These are phyloP conservation scores for Mirounga angustirostris DNA, from an alignment of 2,113 vertebrate species.

Conservation along the genomic window DNA sequence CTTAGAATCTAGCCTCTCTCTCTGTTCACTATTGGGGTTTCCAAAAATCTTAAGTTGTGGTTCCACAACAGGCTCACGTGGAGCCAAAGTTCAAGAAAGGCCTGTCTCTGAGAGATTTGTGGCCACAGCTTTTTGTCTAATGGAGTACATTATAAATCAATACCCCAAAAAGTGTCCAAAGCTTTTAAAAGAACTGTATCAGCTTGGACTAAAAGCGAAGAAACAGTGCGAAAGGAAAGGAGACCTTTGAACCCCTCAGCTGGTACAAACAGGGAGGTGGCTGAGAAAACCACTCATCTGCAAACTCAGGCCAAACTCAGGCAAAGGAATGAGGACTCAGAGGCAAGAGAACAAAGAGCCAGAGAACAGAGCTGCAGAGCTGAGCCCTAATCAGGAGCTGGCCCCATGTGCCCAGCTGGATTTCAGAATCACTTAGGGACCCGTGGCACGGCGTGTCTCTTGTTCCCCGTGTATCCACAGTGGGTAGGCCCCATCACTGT, in stretches of 20 bases:
- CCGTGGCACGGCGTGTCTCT: neutral
- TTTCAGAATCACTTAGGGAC: neutral
- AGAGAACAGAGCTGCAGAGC: neutral
- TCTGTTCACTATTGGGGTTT: neutral
- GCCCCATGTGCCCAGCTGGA: too few species aligned
- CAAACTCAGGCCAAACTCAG: neutral
- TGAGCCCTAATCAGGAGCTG: neutral
- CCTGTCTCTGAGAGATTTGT: neutral
- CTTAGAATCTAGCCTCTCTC: neutral
- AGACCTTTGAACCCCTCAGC: neutral
- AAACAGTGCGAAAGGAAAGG: neutral
- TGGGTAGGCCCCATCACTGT: too few species aligned
- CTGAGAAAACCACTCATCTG: neutral
- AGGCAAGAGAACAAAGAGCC: neutral
- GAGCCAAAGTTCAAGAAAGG: neutral
- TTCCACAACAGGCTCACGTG: neutral
- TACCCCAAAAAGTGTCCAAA: neutral
- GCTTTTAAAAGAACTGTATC: neutral
- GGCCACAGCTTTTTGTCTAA: neutral
- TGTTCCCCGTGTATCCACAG: too few species aligned
- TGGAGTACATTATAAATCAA: neutral
- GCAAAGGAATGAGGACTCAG: neutral
- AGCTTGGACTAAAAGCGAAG: neutral
- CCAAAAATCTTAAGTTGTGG: neutral
- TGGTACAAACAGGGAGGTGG: neutral